Evolutionary conservation across 1,140 invertebrate genomes (phyloP).

Genomic region (Sycophaga agraensis): DNA sequence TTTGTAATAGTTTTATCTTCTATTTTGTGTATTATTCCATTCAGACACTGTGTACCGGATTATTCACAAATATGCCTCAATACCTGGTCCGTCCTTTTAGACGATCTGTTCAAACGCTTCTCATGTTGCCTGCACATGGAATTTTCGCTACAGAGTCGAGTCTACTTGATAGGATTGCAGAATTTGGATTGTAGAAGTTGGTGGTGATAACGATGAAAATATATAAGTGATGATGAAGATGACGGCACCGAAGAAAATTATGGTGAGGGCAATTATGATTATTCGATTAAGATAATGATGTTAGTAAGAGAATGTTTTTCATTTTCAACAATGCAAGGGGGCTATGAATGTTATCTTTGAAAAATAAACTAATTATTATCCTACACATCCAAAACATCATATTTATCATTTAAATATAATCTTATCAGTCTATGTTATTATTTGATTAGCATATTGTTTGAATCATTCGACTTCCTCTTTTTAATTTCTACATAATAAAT

Average conservation of each 20-base stretch:
- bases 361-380: slow-evolving; percentile 43
- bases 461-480: no score
- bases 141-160: slow-evolving; percentile 40
- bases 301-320: slow-evolving; percentile 1
- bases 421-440: no score
- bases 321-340: slow-evolving; percentile 24
- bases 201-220: slow-evolving; percentile 35
- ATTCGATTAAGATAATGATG: slow-evolving; percentile 32
- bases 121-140: slow-evolving; percentile 42
- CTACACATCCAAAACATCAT: slow-evolving; percentile 58
- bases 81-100: slow-evolving; percentile 47
- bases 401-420: no score
- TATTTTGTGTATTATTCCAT: slow-evolving; percentile 31
- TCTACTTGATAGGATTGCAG: slow-evolving; percentile 33
- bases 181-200: slow-evolving; percentile 32
- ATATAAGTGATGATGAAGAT: slow-evolving; percentile 22
- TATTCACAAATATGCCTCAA: no score
- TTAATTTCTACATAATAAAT: no score
- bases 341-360: slow-evolving; percentile 40
- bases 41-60: not conserved
- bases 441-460: no score
- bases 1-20: no score
- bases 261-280: slow-evolving; percentile 3
- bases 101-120: slow-evolving; percentile 31
- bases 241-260: not conserved